Conservation (phyloP, 2,113 vertebrate species). For the Colinus virginianus region DNA sequence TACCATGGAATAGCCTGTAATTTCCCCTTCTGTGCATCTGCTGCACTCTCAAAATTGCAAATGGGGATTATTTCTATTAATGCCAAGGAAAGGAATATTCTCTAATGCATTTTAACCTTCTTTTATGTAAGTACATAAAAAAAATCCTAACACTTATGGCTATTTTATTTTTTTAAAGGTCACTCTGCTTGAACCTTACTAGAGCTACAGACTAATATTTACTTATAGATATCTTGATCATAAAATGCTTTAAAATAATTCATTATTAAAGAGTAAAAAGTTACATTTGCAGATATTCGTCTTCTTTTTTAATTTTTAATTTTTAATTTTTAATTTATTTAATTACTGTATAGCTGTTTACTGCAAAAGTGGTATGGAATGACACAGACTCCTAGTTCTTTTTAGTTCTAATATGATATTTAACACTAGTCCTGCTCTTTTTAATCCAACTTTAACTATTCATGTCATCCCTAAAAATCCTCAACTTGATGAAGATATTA, state of each 20-base stretch:
- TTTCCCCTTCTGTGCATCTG: neutral
- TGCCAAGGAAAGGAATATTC: neutral
- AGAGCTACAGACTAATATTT: neutral
- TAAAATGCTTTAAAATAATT: neutral
- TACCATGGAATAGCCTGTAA: neutral
- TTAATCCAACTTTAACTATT: neutral
- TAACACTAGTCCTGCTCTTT: neutral
- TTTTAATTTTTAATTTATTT: neutral
- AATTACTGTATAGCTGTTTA: neutral
- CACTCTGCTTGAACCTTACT: neutral
- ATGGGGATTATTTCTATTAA: neutral
- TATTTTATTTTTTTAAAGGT: conserved; percentile 17
- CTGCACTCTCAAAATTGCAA: neutral
- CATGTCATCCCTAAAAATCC: neutral
- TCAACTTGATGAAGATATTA: neutral
- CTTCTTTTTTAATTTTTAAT: neutral
- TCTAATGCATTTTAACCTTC: neutral
- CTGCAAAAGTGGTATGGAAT: neutral
- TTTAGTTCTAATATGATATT: neutral
- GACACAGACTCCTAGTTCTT: neutral
- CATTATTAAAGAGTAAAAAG: neutral
- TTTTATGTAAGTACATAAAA: conserved; percentile 39
- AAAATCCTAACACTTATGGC: neutral
- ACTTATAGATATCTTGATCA: neutral
- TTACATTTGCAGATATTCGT: neutral